These are phyloP conservation scores for Eurypyga helias DNA, from an alignment of 2,113 vertebrate genomes.

Conservation along the genomic window DNA sequence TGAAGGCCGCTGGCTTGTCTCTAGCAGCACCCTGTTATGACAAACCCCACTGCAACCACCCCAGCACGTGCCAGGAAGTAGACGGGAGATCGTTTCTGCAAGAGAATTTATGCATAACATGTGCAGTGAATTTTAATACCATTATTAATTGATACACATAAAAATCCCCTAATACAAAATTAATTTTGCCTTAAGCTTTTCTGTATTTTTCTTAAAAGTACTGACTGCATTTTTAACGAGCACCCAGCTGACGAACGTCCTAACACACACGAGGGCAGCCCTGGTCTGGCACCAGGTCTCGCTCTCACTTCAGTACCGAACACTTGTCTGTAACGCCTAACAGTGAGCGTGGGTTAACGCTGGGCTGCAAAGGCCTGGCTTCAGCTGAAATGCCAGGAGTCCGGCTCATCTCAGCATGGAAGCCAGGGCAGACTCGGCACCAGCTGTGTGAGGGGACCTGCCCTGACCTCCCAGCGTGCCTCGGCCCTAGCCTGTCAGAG, in stretches of 20 bases:
- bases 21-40: neutral
- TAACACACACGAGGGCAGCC: neutral
- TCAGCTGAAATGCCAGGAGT: neutral
- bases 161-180: conserved; percentile 46
- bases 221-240: conserved; percentile 12
- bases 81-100: neutral
- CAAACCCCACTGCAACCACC: neutral
- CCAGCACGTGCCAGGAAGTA: neutral
- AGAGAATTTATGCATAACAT: conserved; percentile 2
- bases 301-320: neutral
- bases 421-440: neutral
- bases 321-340: neutral
- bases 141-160: conserved; percentile 41
- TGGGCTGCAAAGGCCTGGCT: neutral
- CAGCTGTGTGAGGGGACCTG: neutral
- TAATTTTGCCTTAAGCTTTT: conserved; percentile 43
- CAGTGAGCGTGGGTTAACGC: neutral
- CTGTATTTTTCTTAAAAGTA: conserved; percentile 31
- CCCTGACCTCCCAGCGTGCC: neutral
- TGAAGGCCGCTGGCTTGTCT: neutral
- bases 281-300: neutral
- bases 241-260: neutral
- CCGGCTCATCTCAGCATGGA: neutral
- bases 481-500: neutral
- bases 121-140: conserved; percentile 10